Evolutionary conservation across 2,797 vertebrate species (phyloP).

Genomic region (Anguilla megastoma): DNA sequence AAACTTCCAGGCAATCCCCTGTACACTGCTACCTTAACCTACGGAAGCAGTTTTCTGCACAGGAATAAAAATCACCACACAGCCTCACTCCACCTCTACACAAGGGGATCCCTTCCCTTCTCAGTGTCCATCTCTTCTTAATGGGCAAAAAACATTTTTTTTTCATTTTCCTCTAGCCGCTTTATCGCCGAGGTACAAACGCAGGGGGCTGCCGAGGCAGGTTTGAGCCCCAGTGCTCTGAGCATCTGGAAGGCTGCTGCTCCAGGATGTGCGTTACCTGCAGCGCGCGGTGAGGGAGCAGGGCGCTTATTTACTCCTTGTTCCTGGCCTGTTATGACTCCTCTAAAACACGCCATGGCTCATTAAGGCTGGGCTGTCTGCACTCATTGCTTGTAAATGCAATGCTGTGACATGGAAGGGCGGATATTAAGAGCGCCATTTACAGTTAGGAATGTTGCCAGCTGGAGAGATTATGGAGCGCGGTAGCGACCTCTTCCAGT

Average conservation of each 20-base stretch:
- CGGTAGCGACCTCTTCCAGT: background rate
- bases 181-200: background rate
- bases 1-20: background rate
- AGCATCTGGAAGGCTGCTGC: background rate
- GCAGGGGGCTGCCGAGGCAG: no score
- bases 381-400: slow-evolving; percentile 23
- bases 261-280: no score
- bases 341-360: slow-evolving; percentile 61
- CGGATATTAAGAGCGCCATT: background rate
- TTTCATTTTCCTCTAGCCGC: background rate
- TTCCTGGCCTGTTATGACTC: slow-evolving; percentile 60
- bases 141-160: no score
- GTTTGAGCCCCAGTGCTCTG: background rate
- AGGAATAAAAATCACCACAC: no score
- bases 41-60: no score
- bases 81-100: no score
- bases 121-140: no score
- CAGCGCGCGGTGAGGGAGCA: background rate
- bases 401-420: slow-evolving; percentile 5
- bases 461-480: background rate
- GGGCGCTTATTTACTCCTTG: slow-evolving; percentile 50
- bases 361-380: slow-evolving; percentile 60
- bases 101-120: no score
- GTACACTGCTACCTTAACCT: no score
- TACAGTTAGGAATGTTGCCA: slow-evolving; percentile 14